Evolutionary conservation across 2,113 vertebrate species (phyloP).

Genomic region (Alligator mississippiensis): DNA sequence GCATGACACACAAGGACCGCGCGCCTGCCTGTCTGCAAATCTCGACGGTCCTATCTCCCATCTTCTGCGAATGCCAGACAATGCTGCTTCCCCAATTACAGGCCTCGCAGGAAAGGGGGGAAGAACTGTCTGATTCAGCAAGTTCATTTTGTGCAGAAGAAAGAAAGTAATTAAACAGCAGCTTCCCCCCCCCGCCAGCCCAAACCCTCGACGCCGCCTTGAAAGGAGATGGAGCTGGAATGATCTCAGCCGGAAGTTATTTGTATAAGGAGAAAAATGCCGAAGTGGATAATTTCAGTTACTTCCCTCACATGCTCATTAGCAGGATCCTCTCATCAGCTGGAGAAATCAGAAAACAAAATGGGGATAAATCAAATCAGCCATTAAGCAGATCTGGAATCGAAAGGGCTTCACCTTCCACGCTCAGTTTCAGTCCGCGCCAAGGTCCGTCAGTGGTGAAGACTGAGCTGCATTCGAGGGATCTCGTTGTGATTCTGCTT

Average conservation of each 20-base stretch:
- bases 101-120: not conserved
- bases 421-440: not conserved
- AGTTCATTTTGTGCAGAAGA: slow-evolving; percentile 11
- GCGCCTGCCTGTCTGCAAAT: too few relatives aligned
- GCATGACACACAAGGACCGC: too few relatives aligned
- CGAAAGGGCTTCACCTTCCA: not conserved
- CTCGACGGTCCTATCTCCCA: not conserved
- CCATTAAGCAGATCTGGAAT: not conserved
- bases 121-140: slow-evolving; percentile 49
- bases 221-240: slow-evolving; percentile 54
- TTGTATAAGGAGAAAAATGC: slow-evolving; percentile 60
- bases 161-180: slow-evolving; percentile 65
- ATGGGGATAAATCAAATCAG: not conserved
- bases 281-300: slow-evolving; percentile 40
- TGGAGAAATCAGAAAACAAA: not conserved
- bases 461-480: not conserved
- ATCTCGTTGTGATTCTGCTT: not conserved
- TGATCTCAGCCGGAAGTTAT: slow-evolving; percentile 66
- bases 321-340: slow-evolving; percentile 38
- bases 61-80: not conserved
- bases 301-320: slow-evolving; percentile 36
- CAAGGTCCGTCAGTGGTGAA: not conserved
- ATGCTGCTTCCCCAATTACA: not conserved
- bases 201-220: not conserved
- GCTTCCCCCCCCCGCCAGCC: slow-evolving; percentile 36